Conservation (phyloP, 1,140 invertebrate species). For the Bactericera cockerelli region DNA sequence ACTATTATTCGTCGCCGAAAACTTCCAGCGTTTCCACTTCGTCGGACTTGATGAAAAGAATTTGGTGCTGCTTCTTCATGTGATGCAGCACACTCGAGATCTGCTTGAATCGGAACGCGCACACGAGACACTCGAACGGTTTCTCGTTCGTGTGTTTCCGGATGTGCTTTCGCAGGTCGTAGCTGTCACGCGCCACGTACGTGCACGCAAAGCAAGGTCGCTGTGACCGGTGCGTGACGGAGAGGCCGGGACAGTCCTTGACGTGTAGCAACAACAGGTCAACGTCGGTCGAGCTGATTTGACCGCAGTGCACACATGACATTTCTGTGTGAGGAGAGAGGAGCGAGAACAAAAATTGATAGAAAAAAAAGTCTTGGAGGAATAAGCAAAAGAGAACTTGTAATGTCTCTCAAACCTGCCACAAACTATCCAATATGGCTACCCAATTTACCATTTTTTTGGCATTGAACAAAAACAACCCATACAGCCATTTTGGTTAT, state of each 20-base stretch:
- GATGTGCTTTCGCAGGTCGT: constrained; percentile 10
- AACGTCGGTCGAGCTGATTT: not conserved
- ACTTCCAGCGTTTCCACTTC: too few relatives aligned
- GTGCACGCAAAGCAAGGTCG: not conserved
- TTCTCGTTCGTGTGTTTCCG: constrained; percentile 11
- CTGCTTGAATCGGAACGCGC: not conserved
- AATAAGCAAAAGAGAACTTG: too few relatives aligned
- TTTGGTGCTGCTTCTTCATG: not conserved
- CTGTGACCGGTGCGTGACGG: not conserved
- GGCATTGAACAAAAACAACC: too few relatives aligned
- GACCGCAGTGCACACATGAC: not conserved
- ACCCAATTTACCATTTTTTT: too few relatives aligned
- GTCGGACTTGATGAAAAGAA: not conserved
- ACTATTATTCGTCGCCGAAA: too few relatives aligned
- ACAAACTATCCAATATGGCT: too few relatives aligned
- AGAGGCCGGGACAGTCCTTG: not conserved
- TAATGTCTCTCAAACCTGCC: too few relatives aligned
- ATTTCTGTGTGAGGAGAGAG: too few relatives aligned
- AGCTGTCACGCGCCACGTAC: not conserved
- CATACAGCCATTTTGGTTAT: too few relatives aligned
- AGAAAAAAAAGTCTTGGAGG: too few relatives aligned
- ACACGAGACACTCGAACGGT: constrained; percentile 9
- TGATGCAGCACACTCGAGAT: not conserved
- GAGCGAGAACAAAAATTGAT: too few relatives aligned
- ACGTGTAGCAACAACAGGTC: not conserved